Evolutionary conservation across 2,888 invertebrate genomes (phyloP).

Genomic region (Apotomis turbidana): DNA sequence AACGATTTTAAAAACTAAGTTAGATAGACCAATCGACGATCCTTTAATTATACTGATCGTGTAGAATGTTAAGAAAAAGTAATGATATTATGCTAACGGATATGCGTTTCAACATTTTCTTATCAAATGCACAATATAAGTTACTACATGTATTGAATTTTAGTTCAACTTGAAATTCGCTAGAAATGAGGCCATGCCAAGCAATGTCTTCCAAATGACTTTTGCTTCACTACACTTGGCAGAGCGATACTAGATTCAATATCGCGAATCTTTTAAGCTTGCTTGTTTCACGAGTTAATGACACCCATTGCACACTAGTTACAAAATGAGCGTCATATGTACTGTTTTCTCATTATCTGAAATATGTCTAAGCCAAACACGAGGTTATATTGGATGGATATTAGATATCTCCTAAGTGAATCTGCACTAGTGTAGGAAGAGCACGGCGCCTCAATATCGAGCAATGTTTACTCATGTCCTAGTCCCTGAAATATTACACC

Average conservation of each 20-base stretch:
- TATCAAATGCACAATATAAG: too few species aligned
- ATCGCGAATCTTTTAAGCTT: not conserved
- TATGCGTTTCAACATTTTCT: too few species aligned
- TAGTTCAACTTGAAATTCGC: not conserved
- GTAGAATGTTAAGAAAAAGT: too few species aligned
- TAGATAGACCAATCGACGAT: not conserved
- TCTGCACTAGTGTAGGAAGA: constrained; percentile 37
- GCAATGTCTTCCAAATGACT: constrained; percentile 2
- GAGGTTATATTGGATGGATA: not conserved
- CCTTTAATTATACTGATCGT: too few species aligned
- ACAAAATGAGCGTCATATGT: not conserved
- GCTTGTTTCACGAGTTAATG: not conserved
- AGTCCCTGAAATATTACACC: constrained; percentile 60
- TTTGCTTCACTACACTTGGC: constrained; percentile 9
- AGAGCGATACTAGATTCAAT: not conserved
- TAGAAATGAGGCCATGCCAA: not conserved
- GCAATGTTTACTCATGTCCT: constrained; percentile 57
- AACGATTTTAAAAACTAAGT: not conserved
- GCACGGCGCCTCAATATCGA: constrained; percentile 53
- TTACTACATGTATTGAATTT: not conserved
- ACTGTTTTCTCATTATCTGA: not conserved
- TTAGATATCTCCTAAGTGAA: constrained; percentile 23
- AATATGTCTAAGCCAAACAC: not conserved
- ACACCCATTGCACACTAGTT: not conserved
- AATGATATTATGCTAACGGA: too few species aligned